These are phyloP conservation scores for Salminus brasiliensis DNA, from an alignment of 2,113 vertebrate genomes.

Conservation along the genomic window DNA sequence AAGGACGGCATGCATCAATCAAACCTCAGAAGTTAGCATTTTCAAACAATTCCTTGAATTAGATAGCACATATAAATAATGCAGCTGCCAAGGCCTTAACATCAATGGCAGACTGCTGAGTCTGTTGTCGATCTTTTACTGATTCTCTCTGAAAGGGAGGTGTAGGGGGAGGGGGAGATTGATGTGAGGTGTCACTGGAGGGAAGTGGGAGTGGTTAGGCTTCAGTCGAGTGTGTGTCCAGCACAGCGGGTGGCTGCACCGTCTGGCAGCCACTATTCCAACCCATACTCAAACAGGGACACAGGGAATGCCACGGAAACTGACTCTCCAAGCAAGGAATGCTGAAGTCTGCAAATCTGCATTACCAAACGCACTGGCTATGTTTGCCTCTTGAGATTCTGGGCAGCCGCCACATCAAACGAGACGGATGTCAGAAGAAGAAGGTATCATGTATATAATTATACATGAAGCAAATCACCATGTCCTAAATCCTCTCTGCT, in stretches of 20 bases:
- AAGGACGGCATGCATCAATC: constrained; percentile 35
- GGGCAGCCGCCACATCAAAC: constrained; percentile 30
- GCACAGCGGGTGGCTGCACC: constrained; percentile 76
- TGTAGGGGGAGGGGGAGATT: constrained; percentile 79
- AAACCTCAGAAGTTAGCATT: constrained; percentile 28
- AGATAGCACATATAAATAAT: constrained; percentile 45
- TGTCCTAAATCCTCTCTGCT: constrained; percentile 22
- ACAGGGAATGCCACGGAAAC: constrained; percentile 73
- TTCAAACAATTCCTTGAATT: constrained; percentile 33
- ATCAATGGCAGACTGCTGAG: constrained; percentile 26
- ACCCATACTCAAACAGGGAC: constrained; percentile 74
- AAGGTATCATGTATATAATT: constrained; percentile 21
- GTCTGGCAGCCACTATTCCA: constrained; percentile 74
- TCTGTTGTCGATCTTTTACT: constrained; percentile 33
- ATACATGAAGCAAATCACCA: constrained; percentile 26
- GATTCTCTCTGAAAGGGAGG: constrained; percentile 65
- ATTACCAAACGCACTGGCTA: constrained; percentile 8
- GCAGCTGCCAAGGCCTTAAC: constrained; percentile 30
- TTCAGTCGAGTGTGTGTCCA: constrained; percentile 73
- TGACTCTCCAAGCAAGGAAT: constrained; percentile 68
- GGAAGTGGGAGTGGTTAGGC: constrained; percentile 78
- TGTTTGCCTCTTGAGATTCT: constrained; percentile 3
- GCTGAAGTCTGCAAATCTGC: constrained; percentile 55
- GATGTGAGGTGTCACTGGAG: constrained; percentile 79
- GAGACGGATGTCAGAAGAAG: constrained; percentile 11